phyloP scores from a whole-genome alignment of 2,113 vertebrate species.

The Caranx ignobilis region DNA sequence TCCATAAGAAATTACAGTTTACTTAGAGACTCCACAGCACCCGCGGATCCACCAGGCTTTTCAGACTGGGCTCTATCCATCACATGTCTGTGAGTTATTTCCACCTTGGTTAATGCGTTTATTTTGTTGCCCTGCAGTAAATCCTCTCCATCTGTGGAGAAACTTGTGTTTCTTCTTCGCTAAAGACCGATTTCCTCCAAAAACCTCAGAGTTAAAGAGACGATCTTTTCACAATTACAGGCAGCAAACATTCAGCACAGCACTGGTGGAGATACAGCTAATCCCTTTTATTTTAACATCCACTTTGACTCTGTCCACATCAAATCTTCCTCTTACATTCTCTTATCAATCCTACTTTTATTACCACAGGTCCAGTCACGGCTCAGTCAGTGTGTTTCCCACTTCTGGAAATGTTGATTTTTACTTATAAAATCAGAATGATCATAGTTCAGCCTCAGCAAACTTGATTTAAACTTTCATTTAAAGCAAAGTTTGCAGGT shows the following conservation, averaged over 20 bases:
- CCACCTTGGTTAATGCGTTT: not conserved
- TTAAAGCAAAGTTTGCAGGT: not conserved
- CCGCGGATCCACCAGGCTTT: constrained; percentile 15
- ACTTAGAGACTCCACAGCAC: constrained; percentile 1
- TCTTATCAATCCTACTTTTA: not conserved
- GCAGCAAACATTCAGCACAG: too few species aligned
- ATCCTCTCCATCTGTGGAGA: constrained; percentile 4
- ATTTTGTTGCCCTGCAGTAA: not conserved
- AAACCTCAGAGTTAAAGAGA: too few species aligned
- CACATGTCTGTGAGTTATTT: too few species aligned
- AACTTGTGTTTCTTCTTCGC: not conserved
- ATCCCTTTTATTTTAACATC: too few species aligned
- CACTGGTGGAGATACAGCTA: too few species aligned
- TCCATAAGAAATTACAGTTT: not conserved
- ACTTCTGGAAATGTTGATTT: too few species aligned
- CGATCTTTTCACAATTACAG: too few species aligned
- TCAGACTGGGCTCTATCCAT: not conserved
- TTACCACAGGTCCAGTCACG: not conserved
- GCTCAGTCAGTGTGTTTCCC: too few species aligned
- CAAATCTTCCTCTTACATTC: not conserved
- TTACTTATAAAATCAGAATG: not conserved
- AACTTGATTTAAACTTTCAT: constrained; percentile 17
- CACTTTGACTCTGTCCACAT: not conserved
- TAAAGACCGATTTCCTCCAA: not conserved
- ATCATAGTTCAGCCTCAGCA: not conserved